Conservation (phyloP, 2,888 invertebrate genomes). For the Watsonalla cultraria region DNA sequence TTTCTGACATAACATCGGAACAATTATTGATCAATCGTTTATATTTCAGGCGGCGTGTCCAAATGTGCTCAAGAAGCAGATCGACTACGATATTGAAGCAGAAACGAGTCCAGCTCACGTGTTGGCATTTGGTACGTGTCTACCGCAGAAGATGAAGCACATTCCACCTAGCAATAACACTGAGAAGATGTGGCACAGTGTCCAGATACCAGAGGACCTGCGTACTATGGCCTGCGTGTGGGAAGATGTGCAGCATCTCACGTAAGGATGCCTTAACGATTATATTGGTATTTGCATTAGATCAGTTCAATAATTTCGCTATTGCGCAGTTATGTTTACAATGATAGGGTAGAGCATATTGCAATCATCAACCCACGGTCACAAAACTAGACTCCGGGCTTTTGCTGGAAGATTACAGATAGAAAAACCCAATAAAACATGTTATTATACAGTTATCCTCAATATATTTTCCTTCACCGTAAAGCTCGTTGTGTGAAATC, state of each 20-base stretch:
- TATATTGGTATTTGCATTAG: too few species aligned
- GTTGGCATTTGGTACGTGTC: constrained; percentile 70
- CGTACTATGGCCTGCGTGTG: constrained; percentile 80
- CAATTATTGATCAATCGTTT: not conserved
- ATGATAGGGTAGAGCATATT: too few species aligned
- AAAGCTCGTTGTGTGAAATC: too few species aligned
- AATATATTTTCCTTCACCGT: too few species aligned
- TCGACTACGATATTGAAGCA: constrained; percentile 67
- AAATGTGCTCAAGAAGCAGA: constrained; percentile 66
- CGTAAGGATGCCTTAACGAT: constrained; percentile 45
- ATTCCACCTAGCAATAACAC: constrained; percentile 76
- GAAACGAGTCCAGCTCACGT: constrained; percentile 66
- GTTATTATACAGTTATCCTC: too few species aligned
- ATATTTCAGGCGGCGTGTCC: constrained; percentile 61
- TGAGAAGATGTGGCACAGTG: constrained; percentile 73
- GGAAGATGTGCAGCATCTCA: constrained; percentile 80
- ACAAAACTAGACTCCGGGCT: too few species aligned
- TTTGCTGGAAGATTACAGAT: too few species aligned
- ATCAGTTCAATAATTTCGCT: too few species aligned
- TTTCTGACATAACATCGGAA: too few species aligned
- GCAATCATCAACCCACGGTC: too few species aligned
- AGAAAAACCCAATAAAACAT: too few species aligned
- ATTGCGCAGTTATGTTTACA: too few species aligned
- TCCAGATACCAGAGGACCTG: constrained; percentile 77
- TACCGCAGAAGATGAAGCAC: constrained; percentile 73